Percentiles rank a stretch among this genome's conserved stretches.
phyloP scores from a whole-genome alignment of 2,888 invertebrate species.

The Troides helena region DNA sequence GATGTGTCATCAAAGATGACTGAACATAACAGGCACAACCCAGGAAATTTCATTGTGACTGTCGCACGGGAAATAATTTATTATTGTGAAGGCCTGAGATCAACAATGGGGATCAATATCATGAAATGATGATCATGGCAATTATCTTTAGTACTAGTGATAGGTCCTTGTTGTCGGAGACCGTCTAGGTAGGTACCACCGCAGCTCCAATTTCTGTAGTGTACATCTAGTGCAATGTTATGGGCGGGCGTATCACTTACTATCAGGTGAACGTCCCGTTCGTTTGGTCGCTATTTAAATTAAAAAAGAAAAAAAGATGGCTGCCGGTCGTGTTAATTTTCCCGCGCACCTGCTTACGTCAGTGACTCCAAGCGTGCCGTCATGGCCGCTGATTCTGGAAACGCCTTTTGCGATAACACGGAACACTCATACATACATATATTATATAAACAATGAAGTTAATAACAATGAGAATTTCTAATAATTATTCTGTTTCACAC shows the following conservation, averaged over 20 bases:
- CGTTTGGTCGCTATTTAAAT: no score
- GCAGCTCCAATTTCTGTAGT: no score
- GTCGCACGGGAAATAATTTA: no score
- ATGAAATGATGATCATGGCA: background rate
- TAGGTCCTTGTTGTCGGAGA: no score
- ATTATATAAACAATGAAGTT: background rate
- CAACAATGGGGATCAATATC: background rate
- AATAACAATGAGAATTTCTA: background rate
- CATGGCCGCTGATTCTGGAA: slow-evolving; percentile 7
- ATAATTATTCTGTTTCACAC: background rate
- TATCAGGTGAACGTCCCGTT: no score
- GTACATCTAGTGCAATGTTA: no score
- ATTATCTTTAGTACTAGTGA: background rate
- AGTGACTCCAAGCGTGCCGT: slow-evolving; percentile 4
- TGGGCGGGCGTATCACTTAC: no score
- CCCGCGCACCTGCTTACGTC: slow-evolving; percentile 8
- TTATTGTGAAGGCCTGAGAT: no score
- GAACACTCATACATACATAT: background rate
- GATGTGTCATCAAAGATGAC: no score
- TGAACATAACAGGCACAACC: no score
- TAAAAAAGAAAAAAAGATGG: background rate
- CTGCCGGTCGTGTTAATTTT: background rate
- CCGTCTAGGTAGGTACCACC: no score
- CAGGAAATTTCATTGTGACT: no score
- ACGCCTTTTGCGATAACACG: slow-evolving; percentile 1